phyloP scores from a whole-genome alignment of 2,888 invertebrate genomes.

The Pterostichus madidus region DNA sequence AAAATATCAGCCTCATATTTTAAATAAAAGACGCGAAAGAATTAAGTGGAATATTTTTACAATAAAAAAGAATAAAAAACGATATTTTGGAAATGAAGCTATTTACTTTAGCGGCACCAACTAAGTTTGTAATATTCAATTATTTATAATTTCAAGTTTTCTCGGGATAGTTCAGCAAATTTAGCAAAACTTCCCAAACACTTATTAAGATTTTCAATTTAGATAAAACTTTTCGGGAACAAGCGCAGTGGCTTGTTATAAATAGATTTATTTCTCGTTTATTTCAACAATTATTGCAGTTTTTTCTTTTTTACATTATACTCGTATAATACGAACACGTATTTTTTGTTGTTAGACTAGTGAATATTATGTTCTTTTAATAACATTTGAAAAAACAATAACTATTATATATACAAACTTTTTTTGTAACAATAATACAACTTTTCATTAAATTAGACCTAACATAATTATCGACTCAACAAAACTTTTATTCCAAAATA shows the following conservation, averaged over 20 bases:
- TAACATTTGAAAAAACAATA: too few relatives aligned
- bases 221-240: constrained; percentile 16
- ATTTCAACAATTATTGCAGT: background rate
- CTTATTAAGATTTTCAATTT: background rate
- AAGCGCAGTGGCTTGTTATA: background rate
- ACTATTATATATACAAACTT: too few relatives aligned
- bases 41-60: constrained; percentile 16
- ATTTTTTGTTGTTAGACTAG: too few relatives aligned
- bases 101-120: background rate
- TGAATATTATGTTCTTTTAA: too few relatives aligned
- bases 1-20: background rate
- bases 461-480: too few relatives aligned
- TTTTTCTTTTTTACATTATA: background rate
- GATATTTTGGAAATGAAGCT: background rate
- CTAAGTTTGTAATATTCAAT: constrained; percentile 24
- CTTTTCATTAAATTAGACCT: too few relatives aligned
- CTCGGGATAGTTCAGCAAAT: constrained; percentile 31
- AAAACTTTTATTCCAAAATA: too few relatives aligned
- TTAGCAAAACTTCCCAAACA: constrained; percentile 23
- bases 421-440: too few relatives aligned
- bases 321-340: background rate
- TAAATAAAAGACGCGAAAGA: constrained; percentile 7
- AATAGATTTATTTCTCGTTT: background rate
- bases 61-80: constrained; percentile 5
- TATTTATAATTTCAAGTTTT: constrained; percentile 31